A percentile compares a stretch with the other conserved stretches of the same genome.
Conservation (phyloP, 2,797 vertebrate genomes). For the Scolopax bukidnonensis region DNA sequence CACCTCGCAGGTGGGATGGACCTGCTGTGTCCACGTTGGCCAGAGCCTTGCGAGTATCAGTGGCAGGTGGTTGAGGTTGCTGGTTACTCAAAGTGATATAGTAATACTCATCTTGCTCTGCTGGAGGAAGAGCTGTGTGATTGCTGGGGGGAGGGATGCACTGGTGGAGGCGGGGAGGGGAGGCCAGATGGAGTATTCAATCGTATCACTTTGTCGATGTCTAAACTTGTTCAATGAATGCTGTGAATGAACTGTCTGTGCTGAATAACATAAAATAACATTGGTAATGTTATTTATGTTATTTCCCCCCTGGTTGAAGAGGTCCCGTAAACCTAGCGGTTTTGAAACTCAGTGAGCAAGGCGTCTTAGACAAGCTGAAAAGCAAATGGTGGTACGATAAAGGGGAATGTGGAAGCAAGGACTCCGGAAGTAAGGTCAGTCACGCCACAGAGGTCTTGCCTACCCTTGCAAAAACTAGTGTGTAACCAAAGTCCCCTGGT, state of each 20-base stretch:
- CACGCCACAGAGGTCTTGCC: conserved; percentile 81
- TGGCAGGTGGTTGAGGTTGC: conserved; percentile 86
- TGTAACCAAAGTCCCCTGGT: conserved; percentile 63
- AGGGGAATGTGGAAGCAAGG: conserved; percentile 98
- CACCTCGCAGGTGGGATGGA: conserved; percentile 62
- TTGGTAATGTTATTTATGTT: conserved; percentile 99
- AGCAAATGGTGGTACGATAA: conserved; percentile 99
- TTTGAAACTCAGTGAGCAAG: conserved; percentile 99
- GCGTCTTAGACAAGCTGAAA: conserved; percentile 99
- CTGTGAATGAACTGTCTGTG: conserved; percentile 88
- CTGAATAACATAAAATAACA: conserved; percentile 99
- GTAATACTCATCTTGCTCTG: conserved; percentile 96
- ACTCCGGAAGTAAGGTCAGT: conserved; percentile 99
- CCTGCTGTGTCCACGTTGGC: conserved; percentile 65
- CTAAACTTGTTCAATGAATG: conserved; percentile 86
- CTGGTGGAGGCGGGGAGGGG: conserved; percentile 77
- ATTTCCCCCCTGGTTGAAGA: conserved; percentile 98
- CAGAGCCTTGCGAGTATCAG: conserved; percentile 64
- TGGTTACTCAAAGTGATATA: conserved; percentile 98
- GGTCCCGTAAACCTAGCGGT: conserved; percentile 99
- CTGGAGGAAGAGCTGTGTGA: conserved; percentile 81
- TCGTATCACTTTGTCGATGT: conserved; percentile 93
- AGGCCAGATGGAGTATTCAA: conserved; percentile 94
- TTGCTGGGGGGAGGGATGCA: conserved; percentile 73
- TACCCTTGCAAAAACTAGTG: conserved; percentile 76